These are phyloP conservation scores for Xiphophorus birchmanni DNA, from an alignment of 2,797 vertebrate genomes.

Conservation along the genomic window DNA sequence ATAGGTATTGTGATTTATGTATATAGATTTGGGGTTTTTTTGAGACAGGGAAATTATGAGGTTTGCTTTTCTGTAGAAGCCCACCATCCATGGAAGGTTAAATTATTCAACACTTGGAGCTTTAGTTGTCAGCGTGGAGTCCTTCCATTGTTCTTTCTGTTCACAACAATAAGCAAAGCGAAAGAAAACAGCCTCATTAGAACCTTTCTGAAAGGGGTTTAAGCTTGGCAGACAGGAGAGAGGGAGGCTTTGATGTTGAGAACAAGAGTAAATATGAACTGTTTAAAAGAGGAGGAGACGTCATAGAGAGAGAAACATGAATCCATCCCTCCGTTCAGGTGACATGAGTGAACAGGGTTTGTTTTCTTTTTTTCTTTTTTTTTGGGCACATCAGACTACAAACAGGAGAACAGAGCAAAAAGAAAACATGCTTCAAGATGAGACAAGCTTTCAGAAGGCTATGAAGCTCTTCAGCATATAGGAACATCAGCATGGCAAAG, in stretches of 20 bases:
- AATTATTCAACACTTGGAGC: constrained; percentile 3
- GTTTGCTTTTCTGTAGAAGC: constrained; percentile 23
- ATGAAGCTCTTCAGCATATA: constrained; percentile 15
- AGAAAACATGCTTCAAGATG: constrained; percentile 9
- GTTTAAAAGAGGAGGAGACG: constrained; percentile 20
- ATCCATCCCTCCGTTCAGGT: constrained; percentile 28
- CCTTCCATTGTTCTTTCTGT: constrained; percentile 26
- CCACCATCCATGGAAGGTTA: constrained; percentile 5
- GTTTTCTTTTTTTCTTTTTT: constrained; percentile 14
- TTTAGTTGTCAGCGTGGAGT: constrained; percentile 1
- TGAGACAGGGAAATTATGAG: constrained; percentile 44
- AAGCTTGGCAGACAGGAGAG: constrained; percentile 45
- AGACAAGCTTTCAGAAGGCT: constrained; percentile 19
- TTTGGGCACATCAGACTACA: constrained; percentile 13
- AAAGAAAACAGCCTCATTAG: constrained; percentile 15
- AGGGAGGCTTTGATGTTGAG: constrained; percentile 54
- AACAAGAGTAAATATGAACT: constrained; percentile 10
- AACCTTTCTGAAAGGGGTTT: constrained; percentile 15
- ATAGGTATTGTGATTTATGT: constrained; percentile 33
- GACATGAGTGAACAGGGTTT: constrained; percentile 11
- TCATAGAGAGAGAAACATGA: background rate
- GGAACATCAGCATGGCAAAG: constrained; percentile 14
- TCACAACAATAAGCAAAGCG: constrained; percentile 35
- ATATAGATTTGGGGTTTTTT: constrained; percentile 18
- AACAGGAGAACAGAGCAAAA: constrained; percentile 33